Conservation (phyloP, 2,113 vertebrate species). For the Pseudorhombus dupliciocellatus region DNA sequence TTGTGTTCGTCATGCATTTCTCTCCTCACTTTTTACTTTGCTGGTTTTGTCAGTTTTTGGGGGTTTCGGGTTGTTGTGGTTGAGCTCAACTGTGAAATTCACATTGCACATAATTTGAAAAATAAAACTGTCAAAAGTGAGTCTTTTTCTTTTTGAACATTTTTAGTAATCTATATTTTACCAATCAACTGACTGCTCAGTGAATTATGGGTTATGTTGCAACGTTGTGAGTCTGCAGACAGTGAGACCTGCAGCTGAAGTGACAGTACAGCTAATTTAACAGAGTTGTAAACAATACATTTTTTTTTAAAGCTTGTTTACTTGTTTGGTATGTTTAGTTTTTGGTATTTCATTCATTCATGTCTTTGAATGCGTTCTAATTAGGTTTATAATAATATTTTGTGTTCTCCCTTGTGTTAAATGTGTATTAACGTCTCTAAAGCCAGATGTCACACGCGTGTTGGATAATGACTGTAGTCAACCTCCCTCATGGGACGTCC, state of each 20-base stretch:
- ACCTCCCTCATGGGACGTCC: too few species aligned
- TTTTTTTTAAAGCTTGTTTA: too few species aligned
- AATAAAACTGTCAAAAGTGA: constrained; percentile 79
- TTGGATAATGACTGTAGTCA: too few species aligned
- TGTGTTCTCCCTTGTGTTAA: too few species aligned
- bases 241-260: background rate
- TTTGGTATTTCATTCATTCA: too few species aligned
- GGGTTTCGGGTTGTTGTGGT: constrained; percentile 76
- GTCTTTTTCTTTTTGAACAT: background rate
- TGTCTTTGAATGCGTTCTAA: too few species aligned
- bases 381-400: too few species aligned
- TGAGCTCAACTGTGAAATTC: constrained; percentile 87
- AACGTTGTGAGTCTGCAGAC: background rate
- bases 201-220: background rate
- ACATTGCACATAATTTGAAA: constrained; percentile 85
- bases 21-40: constrained; percentile 48
- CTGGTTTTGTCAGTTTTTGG: constrained; percentile 59
- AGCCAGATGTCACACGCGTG: too few species aligned
- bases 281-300: too few species aligned
- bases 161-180: background rate
- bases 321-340: too few species aligned
- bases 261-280: too few species aligned
- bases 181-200: background rate
- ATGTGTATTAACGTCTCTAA: too few species aligned
- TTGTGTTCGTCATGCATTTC: constrained; percentile 55